Evolutionary conservation across 2,888 invertebrate species (phyloP), one percentile per base, ranked within the genome.

Genomic region (Aromia moschata): DNA sequence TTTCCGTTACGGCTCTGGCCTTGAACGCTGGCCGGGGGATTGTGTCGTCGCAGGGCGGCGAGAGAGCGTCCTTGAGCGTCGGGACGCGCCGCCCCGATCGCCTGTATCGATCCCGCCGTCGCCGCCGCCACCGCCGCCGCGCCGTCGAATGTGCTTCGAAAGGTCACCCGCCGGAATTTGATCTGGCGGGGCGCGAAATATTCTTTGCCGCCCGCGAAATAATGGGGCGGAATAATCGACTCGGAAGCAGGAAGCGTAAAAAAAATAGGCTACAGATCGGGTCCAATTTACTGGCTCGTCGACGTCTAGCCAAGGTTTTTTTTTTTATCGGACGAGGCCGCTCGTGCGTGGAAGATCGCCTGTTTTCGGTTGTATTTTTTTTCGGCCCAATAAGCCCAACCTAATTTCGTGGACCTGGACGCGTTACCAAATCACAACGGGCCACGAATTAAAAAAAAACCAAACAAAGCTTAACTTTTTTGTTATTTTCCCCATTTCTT

Each of bases 11-110:
- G 47, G 47, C 52, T 58, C 37, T 62, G 69, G 61, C 69, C 69
- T 69, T 69, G 67, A 69, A 67, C 60, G 57, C 47, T 49, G 14
- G 53, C 47, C 38, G 44, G 36, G 60, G 64, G 61, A 64, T 62
- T 55, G 63, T 64, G 69, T 64, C 67, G 69, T 62, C 67, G 69
- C 64, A 59, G 58, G 61, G 62, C 56, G n/a, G n/a, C 63, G 46
- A 52, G 33, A 53, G 58, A 67, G 60, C 65, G 66, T 62, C 69
- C 69, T 69, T 69, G 69, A 67, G 11, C 53, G 52, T 33, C 53
- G 58, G 52, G 52, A 67, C 64, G 65, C 64, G 65, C 64, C 67
- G 67, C 69, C 64, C 67, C 65, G 64, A 20, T 41, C 41, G 52
- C 52, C 52, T 52, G 30, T 52, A 52, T 52, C 52, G 52, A 52